Percentiles rank a stretch among this genome's conserved stretches.
Evolutionary conservation across 2,888 invertebrate species (phyloP).

Genomic region (Hybos culiciformis): DNA sequence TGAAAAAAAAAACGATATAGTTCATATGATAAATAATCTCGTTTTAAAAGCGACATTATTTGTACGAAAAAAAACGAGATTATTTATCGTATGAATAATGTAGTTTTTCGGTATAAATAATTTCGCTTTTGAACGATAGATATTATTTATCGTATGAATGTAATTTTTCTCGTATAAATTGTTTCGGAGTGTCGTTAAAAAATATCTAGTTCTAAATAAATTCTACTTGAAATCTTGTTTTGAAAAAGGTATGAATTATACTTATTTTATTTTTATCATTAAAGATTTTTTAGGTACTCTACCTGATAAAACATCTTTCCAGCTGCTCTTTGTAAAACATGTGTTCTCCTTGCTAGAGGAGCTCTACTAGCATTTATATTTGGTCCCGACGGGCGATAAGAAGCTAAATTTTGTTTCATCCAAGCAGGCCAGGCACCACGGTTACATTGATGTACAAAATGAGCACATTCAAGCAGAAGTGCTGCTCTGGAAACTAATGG

Average conservation of each 20-base stretch:
- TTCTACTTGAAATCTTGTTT: too few relatives aligned
- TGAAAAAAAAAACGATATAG: too few relatives aligned
- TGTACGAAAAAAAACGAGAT: too few relatives aligned
- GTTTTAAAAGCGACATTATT: too few relatives aligned
- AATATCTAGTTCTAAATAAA: too few relatives aligned
- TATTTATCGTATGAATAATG: too few relatives aligned
- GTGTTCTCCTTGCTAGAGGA: constrained; percentile 47
- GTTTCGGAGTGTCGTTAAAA: too few relatives aligned
- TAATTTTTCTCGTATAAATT: too few relatives aligned
- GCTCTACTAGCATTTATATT: constrained; percentile 37
- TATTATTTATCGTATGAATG: too few relatives aligned
- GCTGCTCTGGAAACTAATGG: constrained; percentile 88
- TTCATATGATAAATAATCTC: too few relatives aligned
- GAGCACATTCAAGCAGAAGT: constrained; percentile 84
- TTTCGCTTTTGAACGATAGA: too few relatives aligned
- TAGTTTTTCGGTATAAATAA: too few relatives aligned
- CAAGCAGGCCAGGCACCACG: constrained; percentile 97
- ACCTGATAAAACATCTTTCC: constrained; percentile 90
- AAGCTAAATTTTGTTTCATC: constrained; percentile 78
- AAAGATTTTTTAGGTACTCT: neutral
- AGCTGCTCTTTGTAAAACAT: constrained; percentile 72
- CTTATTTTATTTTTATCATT: constrained; percentile 23
- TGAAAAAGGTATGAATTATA: neutral
- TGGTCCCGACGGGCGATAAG: constrained; percentile 55
- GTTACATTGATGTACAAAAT: constrained; percentile 95